Conservation (phyloP, 1,140 invertebrate species). For the Maniola jurtina region DNA sequence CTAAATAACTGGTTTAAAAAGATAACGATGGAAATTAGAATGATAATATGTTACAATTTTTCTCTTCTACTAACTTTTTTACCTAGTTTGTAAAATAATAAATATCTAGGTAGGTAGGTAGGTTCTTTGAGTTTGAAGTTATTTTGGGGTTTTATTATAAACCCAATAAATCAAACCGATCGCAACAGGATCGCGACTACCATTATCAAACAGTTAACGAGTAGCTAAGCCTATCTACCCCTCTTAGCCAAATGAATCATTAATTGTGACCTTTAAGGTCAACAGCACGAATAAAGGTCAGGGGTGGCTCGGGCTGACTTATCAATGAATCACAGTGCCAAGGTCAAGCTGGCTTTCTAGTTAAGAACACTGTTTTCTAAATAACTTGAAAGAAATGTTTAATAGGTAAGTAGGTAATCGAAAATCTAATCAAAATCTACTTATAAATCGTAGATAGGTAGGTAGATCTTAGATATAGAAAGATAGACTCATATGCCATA, state of each 20-base stretch:
- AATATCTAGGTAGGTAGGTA: too few species aligned
- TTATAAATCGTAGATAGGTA: too few species aligned
- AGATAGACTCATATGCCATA: too few species aligned
- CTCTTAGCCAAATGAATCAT: constrained; percentile 19
- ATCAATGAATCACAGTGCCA: constrained; percentile 16
- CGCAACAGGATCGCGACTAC: background rate
- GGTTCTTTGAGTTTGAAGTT: too few species aligned
- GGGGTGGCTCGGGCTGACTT: constrained; percentile 3
- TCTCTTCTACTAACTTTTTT: too few species aligned
- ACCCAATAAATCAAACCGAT: background rate
- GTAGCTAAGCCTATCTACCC: background rate
- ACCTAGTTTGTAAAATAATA: too few species aligned
- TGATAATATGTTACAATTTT: too few species aligned
- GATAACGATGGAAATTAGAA: too few species aligned
- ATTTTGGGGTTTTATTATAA: background rate
- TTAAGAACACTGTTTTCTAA: background rate
- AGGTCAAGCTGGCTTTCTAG: constrained; percentile 16
- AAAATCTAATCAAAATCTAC: too few species aligned
- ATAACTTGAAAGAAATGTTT: background rate
- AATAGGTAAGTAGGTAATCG: too few species aligned
- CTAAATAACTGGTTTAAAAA: too few species aligned
- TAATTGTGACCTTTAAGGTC: constrained; percentile 15
- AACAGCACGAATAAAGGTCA: constrained; percentile 11
- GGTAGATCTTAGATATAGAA: too few species aligned
- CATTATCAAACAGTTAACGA: background rate